A percentile compares a stretch with the other conserved stretches of the same genome.
Conservation (phyloP, 2,888 invertebrate genomes). For the Odontothrips loti region DNA sequence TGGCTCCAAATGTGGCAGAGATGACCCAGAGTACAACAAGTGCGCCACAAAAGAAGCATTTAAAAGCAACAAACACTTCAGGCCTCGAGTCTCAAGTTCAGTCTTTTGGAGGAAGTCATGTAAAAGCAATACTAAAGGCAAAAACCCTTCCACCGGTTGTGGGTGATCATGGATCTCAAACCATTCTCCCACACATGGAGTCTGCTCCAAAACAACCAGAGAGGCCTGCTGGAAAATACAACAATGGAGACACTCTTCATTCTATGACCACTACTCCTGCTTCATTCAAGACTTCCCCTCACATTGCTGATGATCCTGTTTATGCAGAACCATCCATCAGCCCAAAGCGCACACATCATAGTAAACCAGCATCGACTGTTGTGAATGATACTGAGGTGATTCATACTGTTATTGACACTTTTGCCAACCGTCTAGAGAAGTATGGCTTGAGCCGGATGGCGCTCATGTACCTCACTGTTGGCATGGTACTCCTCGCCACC, state of each 20-base stretch:
- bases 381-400: constrained; percentile 38
- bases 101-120: not conserved
- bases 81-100: not conserved
- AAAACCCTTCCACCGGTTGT: not conserved
- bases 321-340: not conserved
- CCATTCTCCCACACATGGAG: too few species aligned
- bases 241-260: too few species aligned
- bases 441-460: constrained; percentile 41
- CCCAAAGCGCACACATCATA: constrained; percentile 34
- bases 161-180: too few species aligned
- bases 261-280: too few species aligned
- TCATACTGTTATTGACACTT: constrained; percentile 35
- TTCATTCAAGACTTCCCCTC: not conserved
- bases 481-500: constrained; percentile 43
- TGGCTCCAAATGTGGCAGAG: not conserved
- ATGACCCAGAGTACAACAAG: not conserved
- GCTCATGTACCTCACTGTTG: constrained; percentile 47
- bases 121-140: not conserved
- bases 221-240: too few species aligned
- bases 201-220: too few species aligned
- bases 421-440: constrained; percentile 38
- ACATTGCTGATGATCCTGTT: not conserved
- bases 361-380: constrained; percentile 38
- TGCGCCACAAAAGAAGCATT: not conserved
- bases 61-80: not conserved